These are phyloP conservation scores for Synanceia verrucosa DNA, from an alignment of 2,797 vertebrate species.

Conservation along the genomic window DNA sequence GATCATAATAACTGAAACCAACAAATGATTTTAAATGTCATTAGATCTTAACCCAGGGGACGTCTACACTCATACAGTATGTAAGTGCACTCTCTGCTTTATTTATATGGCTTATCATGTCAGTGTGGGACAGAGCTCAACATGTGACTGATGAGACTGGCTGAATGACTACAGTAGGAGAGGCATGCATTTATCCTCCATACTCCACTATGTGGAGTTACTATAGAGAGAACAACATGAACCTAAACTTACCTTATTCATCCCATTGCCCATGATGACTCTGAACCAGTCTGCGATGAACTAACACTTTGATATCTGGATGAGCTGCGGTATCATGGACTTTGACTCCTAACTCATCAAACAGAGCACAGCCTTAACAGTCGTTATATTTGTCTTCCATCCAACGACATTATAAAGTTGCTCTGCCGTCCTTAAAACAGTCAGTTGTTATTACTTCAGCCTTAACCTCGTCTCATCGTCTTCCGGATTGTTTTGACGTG, in stretches of 20 bases:
- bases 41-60: not conserved
- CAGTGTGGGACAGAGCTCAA: not conserved
- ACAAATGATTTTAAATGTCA: not conserved
- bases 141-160: not conserved
- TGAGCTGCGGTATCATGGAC: conserved; percentile 26
- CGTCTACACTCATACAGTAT: too few species aligned
- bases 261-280: conserved; percentile 88
- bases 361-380: not conserved
- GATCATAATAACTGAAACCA: not conserved
- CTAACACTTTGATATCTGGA: conserved; percentile 11
- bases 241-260: conserved; percentile 87
- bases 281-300: not conserved
- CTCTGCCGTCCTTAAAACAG: too few species aligned
- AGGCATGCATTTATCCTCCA: not conserved
- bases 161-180: not conserved
- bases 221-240: not conserved
- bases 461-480: conserved; percentile 20
- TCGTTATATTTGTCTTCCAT: not conserved
- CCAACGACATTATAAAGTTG: not conserved
- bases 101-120: not conserved
- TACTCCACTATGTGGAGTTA: not conserved
- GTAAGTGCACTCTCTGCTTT: not conserved
- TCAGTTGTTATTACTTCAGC: not conserved
- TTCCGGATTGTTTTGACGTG: conserved; percentile 77
- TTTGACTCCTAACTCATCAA: not conserved